Conservation (phyloP, 1,140 invertebrate genomes). For the Reticulitermes speratus region DNA sequence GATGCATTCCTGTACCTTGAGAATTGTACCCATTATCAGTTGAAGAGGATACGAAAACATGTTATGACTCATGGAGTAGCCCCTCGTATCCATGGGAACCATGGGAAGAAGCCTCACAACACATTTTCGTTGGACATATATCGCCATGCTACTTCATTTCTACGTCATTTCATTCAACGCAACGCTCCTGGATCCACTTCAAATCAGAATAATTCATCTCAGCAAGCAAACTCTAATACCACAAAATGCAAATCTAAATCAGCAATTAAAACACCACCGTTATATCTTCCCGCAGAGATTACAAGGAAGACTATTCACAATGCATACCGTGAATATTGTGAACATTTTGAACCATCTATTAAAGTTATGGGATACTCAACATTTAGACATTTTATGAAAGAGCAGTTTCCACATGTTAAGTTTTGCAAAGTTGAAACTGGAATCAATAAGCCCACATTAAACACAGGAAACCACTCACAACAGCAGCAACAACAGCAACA, state of each 20-base stretch:
- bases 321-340: slow-evolving; percentile 69
- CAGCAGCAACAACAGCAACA: slow-evolving; percentile 52
- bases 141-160: slow-evolving; percentile 70
- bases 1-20: slow-evolving; percentile 78
- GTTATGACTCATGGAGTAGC: slow-evolving; percentile 75
- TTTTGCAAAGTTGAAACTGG: slow-evolving; percentile 57
- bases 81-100: slow-evolving; percentile 73
- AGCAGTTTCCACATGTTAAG: slow-evolving; percentile 75
- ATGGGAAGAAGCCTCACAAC: slow-evolving; percentile 78
- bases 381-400: slow-evolving; percentile 76
- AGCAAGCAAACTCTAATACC: neutral
- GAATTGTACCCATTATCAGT: slow-evolving; percentile 77
- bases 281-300: slow-evolving; percentile 66
- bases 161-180: slow-evolving; percentile 68
- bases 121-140: slow-evolving; percentile 77
- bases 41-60: slow-evolving; percentile 75
- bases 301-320: slow-evolving; percentile 72
- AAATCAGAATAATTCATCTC: neutral
- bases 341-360: slow-evolving; percentile 50
- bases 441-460: slow-evolving; percentile 36
- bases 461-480: slow-evolving; percentile 47
- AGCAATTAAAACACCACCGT: slow-evolving; percentile 52
- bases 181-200: slow-evolving; percentile 44
- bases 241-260: slow-evolving; percentile 41
- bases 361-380: slow-evolving; percentile 78